A percentile compares a stretch with the other conserved stretches of the same genome.
These are phyloP conservation scores for Rousettus madagascariensis DNA, from an alignment of 2,797 vertebrate genomes.

Conservation along the genomic window DNA sequence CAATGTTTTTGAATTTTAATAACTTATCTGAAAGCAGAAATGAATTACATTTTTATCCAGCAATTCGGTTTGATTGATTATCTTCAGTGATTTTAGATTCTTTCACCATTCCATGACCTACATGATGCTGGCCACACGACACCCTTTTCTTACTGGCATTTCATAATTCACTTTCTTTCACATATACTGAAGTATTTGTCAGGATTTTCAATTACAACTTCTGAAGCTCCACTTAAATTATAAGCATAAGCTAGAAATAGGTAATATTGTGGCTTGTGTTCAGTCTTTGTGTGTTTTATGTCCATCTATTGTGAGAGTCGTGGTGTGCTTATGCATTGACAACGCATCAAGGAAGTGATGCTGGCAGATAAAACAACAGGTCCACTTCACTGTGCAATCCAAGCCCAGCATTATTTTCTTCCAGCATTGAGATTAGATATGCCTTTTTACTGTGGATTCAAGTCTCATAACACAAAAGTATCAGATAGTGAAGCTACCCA, in stretches of 20 bases:
- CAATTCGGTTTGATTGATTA: not conserved
- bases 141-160: not conserved
- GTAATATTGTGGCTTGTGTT: not conserved
- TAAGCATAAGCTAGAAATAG: not conserved
- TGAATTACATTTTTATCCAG: not conserved
- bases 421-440: not conserved
- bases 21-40: not conserved
- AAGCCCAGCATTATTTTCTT: not conserved
- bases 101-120: not conserved
- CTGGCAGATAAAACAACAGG: not conserved
- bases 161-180: not conserved
- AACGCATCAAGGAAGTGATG: not conserved
- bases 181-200: not conserved
- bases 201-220: not conserved
- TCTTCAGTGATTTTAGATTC: not conserved
- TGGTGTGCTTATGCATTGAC: not conserved
- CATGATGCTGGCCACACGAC: not conserved
- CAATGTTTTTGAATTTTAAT: slow-evolving; percentile 18
- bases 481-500: not conserved
- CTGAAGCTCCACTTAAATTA: not conserved
- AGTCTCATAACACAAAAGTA: not conserved
- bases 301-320: not conserved
- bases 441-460: not conserved
- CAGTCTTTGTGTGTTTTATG: not conserved
- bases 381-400: not conserved